These are phyloP conservation scores for Trididemnum nubilum DNA, from an alignment of 23 tunicate genomes.

Conservation along the genomic window DNA sequence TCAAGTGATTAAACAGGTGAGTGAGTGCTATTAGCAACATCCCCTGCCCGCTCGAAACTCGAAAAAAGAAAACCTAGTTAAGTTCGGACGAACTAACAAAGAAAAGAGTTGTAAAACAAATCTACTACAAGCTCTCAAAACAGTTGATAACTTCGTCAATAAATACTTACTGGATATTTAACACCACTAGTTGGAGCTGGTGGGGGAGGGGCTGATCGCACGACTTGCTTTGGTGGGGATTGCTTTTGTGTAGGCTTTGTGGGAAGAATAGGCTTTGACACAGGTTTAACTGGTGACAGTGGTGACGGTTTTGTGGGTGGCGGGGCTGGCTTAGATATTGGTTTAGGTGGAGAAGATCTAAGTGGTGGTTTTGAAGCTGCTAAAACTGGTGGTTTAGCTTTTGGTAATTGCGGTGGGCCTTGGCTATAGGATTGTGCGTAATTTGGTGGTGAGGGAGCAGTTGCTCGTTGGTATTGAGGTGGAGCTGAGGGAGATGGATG, in stretches of 20 bases:
- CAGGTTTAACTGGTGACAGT: neutral
- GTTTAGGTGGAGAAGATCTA: neutral
- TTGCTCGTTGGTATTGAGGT: neutral
- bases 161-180: neutral
- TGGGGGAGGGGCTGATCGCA: neutral
- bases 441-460: neutral
- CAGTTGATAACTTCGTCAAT: too few relatives aligned
- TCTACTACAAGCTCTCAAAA: too few relatives aligned
- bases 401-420: neutral
- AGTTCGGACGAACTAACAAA: too few relatives aligned
- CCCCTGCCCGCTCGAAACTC: too few relatives aligned
- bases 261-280: neutral
- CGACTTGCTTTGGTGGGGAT: neutral
- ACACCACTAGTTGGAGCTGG: neutral
- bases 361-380: neutral
- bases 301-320: neutral
- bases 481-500: neutral
- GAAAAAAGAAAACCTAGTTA: too few relatives aligned
- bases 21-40: too few relatives aligned
- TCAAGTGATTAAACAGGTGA: too few relatives aligned
- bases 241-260: neutral
- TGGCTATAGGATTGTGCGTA: neutral
- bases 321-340: neutral
- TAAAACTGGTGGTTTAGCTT: neutral
- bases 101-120: too few relatives aligned